Evolutionary conservation across 23 tunicate species (phyloP).

Genomic region (Aplidium turbinatum): DNA sequence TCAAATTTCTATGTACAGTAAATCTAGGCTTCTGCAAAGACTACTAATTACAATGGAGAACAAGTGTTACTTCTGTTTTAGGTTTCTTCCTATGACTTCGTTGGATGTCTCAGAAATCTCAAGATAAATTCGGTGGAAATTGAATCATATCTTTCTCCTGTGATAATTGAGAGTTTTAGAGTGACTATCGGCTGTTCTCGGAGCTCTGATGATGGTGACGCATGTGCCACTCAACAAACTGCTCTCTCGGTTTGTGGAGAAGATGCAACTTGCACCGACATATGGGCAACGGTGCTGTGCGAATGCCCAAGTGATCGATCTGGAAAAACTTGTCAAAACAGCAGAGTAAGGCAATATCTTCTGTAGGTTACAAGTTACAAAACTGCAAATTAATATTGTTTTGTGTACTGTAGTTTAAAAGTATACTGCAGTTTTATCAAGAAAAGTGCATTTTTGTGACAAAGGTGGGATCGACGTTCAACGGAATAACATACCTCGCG

Average conservation of each 20-base stretch:
- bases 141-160: conserved; percentile 12
- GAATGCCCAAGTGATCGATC: conserved; percentile 46
- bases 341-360: conserved; percentile 36
- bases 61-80: conserved; percentile 15
- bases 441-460: too few relatives aligned
- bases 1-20: too few relatives aligned
- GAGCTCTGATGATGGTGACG: conserved; percentile 18
- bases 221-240: neutral
- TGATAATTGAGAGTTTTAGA: neutral
- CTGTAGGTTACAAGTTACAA: neutral
- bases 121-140: conserved; percentile 36
- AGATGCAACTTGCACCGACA: conserved; percentile 49
- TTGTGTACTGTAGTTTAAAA: neutral
- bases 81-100: conserved; percentile 79
- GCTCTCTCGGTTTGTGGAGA: conserved; percentile 24
- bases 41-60: too few relatives aligned
- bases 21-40: too few relatives aligned
- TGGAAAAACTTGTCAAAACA: conserved; percentile 58
- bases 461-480: conserved; percentile 63
- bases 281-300: conserved; percentile 56
- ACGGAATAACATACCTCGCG: conserved; percentile 29
- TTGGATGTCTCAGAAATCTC: conserved; percentile 65
- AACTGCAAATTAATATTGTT: neutral
- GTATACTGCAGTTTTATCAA: too few relatives aligned
- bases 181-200: conserved; percentile 49